Base-by-base conservation (phyloP, 2,797 vertebrate species). In the Paedocypris micromegethes region DNA sequence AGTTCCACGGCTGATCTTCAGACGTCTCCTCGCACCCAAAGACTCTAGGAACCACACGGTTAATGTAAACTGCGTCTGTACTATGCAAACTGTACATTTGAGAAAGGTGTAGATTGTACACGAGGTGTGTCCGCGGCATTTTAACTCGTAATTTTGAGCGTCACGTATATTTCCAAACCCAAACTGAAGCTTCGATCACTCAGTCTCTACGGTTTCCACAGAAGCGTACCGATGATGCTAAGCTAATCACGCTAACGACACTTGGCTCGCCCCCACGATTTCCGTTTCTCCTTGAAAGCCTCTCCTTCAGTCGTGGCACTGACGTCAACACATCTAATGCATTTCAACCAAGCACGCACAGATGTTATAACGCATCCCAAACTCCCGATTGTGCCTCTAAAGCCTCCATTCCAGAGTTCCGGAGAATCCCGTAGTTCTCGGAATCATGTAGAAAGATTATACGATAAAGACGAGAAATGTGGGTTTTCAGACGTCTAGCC, bases 31-130 rank as follows among this genome's bases (percentile, higher is more conserved):
- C 82, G 83, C 88, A 91, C 91, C 94, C 95, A 96, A 94, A 96
- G 93, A 96, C 70, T 83, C 85, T 82, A 83, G 77, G 45, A 52
- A 70, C 63, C 58, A 41, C 66, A 23, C 46, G 7, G 7, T 48
- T 67, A 60, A 54, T 51, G 54, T 40, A 50, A 50, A 83, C 86
- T 86, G 87, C 87, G 78, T 90, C 86, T 89, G 93, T 93, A 95
- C 95, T 99, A 98, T 98, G 96, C 96, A 97, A 23, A 93, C 78
- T 96, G 93, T 95, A 95, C 88, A 93, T 92, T 91, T 85, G 89
- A 87, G 77, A 84, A 91, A 88, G 85, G 64, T 90, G 87, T 92
- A 91, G 89, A 91, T 85, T 84, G 88, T 91, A 88, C 89, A 89
- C 83, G 82, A 86, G 85, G 84, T 82, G 80, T 78, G 81, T 83